Evolutionary conservation across 1,140 invertebrate genomes (phyloP).

Genomic region (Trinorchestia longiramus): DNA sequence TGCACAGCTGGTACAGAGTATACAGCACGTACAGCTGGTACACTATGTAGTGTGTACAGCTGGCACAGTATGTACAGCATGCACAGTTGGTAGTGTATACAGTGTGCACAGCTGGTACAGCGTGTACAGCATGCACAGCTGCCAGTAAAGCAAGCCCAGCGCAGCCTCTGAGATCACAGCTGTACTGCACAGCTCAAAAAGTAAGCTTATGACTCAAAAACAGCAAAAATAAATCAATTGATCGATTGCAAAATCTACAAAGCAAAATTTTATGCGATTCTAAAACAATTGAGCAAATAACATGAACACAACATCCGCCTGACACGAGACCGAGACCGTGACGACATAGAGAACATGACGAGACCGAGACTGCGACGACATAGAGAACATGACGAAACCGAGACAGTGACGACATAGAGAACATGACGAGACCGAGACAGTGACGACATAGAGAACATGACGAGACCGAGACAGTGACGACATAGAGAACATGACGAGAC

Average conservation of each 20-base stretch:
- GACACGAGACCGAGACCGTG: too few species aligned
- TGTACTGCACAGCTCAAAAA: not conserved
- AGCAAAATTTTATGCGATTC: not conserved
- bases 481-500: too few species aligned
- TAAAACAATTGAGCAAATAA: not conserved
- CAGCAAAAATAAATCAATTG: not conserved
- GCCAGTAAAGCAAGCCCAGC: not conserved
- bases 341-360: too few species aligned
- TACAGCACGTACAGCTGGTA: not conserved
- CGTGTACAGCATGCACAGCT: not conserved
- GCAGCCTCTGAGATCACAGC: not conserved
- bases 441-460: too few species aligned
- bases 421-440: too few species aligned
- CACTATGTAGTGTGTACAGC: not conserved
- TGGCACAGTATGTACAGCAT: not conserved
- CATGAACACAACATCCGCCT: too few species aligned
- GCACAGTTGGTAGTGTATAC: too few species aligned
- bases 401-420: too few species aligned
- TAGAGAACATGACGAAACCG: too few species aligned
- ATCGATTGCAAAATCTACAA: not conserved
- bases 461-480: too few species aligned
- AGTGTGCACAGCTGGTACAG: not conserved
- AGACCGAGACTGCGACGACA: too few species aligned
- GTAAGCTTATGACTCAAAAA: not conserved
- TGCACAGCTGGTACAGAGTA: too few species aligned